These are phyloP conservation scores for Trachurus trachurus DNA, from an alignment of 2,797 vertebrate genomes.

Conservation along the genomic window DNA sequence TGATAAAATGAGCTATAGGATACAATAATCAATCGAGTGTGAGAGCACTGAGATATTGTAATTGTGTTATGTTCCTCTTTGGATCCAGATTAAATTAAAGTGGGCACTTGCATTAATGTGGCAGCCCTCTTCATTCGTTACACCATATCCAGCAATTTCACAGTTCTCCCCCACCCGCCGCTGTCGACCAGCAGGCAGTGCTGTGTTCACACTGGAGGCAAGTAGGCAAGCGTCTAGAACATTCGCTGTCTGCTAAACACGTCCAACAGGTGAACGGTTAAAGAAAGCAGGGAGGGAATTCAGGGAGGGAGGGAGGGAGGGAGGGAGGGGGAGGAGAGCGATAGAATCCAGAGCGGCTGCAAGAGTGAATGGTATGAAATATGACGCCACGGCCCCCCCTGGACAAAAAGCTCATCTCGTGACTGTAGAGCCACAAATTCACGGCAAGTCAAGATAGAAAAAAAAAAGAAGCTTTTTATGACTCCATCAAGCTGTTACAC, in stretches of 20 bases:
- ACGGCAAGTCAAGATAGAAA: slow-evolving; percentile 1
- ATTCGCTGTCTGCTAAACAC: slow-evolving; percentile 34
- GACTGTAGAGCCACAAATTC: slow-evolving; percentile 20
- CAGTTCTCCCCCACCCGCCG: not conserved
- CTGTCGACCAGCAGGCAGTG: slow-evolving; percentile 49
- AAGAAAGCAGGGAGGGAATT: not conserved
- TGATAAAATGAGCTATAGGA: not conserved
- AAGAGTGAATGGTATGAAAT: slow-evolving; percentile 45
- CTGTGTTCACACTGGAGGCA: slow-evolving; percentile 25
- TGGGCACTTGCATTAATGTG: not conserved
- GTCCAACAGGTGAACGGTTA: slow-evolving; percentile 46
- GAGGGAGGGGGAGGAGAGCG: not conserved
- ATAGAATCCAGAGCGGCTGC: slow-evolving; percentile 8
- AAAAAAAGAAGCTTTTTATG: slow-evolving; percentile 38
- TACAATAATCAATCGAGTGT: not conserved
- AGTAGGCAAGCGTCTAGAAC: slow-evolving; percentile 36
- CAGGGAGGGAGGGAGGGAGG: not conserved
- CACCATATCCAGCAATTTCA: slow-evolving; percentile 11
- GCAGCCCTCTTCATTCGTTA: not conserved
- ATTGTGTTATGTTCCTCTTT: slow-evolving; percentile 7
- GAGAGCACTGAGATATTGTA: slow-evolving; percentile 2
- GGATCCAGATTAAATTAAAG: slow-evolving; percentile 5
- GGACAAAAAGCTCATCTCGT: slow-evolving; percentile 40
- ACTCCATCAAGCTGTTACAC: slow-evolving; percentile 44
- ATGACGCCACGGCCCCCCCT: slow-evolving; percentile 18